Evolutionary conservation across 2,113 vertebrate species (phyloP), one percentile per base, ranked within the genome.

Genomic region (Genyomyrus donnyi): DNA sequence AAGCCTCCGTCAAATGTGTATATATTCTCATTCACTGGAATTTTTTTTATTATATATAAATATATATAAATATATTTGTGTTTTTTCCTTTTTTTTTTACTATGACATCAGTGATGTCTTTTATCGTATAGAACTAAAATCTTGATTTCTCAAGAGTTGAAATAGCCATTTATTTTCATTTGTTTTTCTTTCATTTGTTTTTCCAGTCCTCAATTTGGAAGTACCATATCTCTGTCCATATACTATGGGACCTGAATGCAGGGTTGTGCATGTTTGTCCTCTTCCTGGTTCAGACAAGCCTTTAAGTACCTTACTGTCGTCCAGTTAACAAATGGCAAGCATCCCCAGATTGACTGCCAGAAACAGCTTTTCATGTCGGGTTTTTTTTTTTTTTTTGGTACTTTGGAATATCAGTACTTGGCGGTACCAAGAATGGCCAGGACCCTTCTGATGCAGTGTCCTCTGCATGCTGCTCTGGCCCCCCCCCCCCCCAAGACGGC

Each of bases 51-150:
- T 92, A n/a, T 92, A n/a, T 92, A 50, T 93, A 89, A 92, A 93
- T 90, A 90, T 92, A 90, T 94, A 92, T 94, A 94, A 93, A 89
- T 94, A 94, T 94, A 95, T 95, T 92, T 93, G 88, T 90, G 83
- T 91, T 89, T 90, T 95, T 94, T 89, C 93, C 94, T 94, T 94
- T 95, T 96, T 95, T 96, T 95, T 96, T 95, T 96, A 96, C 95
- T 99, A 99, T 98, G 98, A 99, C 98, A 98, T 99, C 98, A 99
- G 97, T 99, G 98, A 99, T 99, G 98, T 99, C 98, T 97, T 95
- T 93, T 96, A 88, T 97, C 98, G 97, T 98, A 98, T 96, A 98
- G 98, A 98, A 97, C 97, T 98, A 97, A 98, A 91, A 97, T 99
- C 98, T 99, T 99, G 98, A 97, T 99, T 99, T 99, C 96, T 97